These are phyloP conservation scores for Deilephila elpenor DNA, from an alignment of 2,888 invertebrate species.

Conservation along the genomic window DNA sequence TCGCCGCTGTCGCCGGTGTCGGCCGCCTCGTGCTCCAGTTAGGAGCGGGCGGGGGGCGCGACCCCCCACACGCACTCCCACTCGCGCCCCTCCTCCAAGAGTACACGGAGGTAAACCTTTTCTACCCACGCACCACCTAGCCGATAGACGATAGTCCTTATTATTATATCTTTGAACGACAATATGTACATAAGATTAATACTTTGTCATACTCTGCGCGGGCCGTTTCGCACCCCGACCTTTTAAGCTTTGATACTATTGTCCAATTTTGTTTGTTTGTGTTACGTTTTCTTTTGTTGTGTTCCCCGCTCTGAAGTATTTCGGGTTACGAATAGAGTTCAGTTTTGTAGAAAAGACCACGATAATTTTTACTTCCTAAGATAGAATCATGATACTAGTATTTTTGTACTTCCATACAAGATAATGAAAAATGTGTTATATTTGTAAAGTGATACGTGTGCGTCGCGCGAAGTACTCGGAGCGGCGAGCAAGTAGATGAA, in stretches of 20 bases:
- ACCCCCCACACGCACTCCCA: slow-evolving; percentile 82
- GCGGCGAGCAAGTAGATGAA: slow-evolving; percentile 1
- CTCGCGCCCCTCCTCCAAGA: slow-evolving; percentile 84
- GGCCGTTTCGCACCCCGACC: slow-evolving; percentile 54
- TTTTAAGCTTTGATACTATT: slow-evolving; percentile 23
- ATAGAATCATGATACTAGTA: slow-evolving; percentile 27
- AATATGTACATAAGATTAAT: slow-evolving; percentile 85
- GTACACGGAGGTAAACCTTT: slow-evolving; percentile 80
- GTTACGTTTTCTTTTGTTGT: neutral
- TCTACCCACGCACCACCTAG: slow-evolving; percentile 40
- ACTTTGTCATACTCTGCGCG: slow-evolving; percentile 76
- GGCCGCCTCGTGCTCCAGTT: slow-evolving; percentile 97
- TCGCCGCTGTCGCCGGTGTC: slow-evolving; percentile 94
- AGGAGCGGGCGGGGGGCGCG: slow-evolving; percentile 87
- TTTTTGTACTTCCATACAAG: slow-evolving; percentile 22
- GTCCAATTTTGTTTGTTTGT: neutral
- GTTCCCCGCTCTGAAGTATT: neutral
- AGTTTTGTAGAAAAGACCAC: slow-evolving; percentile 1
- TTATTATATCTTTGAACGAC: slow-evolving; percentile 83
- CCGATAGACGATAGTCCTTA: slow-evolving; percentile 71
- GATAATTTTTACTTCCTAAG: slow-evolving; percentile 12
- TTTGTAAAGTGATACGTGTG: slow-evolving; percentile 4
- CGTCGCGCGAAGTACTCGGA: slow-evolving; percentile 5
- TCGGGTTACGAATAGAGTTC: neutral
- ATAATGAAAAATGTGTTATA: slow-evolving; percentile 10